These are phyloP conservation scores for Cyclura pinguis DNA, from an alignment of 2,797 vertebrate species.

Conservation along the genomic window DNA sequence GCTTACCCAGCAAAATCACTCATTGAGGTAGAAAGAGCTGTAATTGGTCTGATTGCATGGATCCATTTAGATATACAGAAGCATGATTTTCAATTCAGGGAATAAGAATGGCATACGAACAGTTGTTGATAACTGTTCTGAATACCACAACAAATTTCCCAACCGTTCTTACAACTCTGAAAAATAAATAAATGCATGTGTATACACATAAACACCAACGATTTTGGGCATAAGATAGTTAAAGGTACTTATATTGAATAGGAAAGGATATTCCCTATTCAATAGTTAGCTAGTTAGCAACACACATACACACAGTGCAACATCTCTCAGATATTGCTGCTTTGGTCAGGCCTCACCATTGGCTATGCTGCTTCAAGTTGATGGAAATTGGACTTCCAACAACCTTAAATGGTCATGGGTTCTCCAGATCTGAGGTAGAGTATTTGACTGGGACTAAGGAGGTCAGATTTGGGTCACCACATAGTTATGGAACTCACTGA, in stretches of 20 bases:
- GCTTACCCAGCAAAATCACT: neutral
- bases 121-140: neutral
- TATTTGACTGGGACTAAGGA: too few species aligned
- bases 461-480: too few species aligned
- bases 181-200: neutral
- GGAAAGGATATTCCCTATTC: neutral
- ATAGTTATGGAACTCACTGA: too few species aligned
- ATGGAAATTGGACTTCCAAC: too few species aligned
- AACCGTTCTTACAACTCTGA: neutral
- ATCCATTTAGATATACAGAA: neutral
- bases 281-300: neutral
- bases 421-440: too few species aligned
- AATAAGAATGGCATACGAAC: neutral
- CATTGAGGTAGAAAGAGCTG: neutral
- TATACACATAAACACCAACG: neutral
- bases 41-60: slow-evolving; percentile 11
- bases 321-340: too few species aligned
- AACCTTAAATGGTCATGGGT: too few species aligned
- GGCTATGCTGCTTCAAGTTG: too few species aligned
- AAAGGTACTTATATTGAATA: neutral
- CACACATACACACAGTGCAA: neutral
- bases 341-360: too few species aligned
- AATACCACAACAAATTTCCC: neutral
- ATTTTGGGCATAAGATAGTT: neutral
- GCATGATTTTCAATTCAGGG: neutral